Evolutionary conservation across 2,113 vertebrate species (phyloP).

Genomic region (Oenanthe oenanthe): DNA sequence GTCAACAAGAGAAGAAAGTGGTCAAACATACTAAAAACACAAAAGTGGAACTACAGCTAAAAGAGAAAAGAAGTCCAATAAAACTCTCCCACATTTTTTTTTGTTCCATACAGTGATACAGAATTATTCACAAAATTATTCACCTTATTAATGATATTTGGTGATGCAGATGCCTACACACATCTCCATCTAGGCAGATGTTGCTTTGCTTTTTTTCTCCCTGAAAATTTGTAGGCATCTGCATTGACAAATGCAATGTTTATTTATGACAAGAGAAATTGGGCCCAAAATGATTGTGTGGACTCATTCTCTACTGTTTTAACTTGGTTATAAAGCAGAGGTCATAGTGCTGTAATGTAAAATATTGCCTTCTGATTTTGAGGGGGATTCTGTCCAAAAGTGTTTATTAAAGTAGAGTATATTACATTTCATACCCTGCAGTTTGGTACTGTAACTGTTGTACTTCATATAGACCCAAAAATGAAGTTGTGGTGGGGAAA

Average conservation of each 20-base stretch:
- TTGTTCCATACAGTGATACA: background rate
- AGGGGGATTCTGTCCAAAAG: background rate
- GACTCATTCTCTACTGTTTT: background rate
- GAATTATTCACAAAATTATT: background rate
- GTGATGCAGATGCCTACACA: background rate
- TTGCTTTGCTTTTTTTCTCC: background rate
- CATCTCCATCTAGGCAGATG: background rate
- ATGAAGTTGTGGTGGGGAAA: background rate
- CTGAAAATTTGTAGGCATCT: background rate
- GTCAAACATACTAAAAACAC: background rate
- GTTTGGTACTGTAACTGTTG: background rate
- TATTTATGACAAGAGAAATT: background rate
- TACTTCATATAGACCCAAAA: background rate
- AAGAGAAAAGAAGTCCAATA: background rate
- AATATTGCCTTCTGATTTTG: background rate
- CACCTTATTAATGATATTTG: background rate
- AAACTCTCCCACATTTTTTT: fast-evolving
- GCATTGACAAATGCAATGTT: background rate
- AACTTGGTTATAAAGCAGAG: background rate
- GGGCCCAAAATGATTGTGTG: background rate
- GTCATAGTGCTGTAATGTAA: background rate
- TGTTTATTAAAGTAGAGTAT: background rate
- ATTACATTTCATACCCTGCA: background rate
- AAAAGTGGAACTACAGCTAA: background rate
- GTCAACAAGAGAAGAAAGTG: background rate